Conservation (phyloP, 2,797 vertebrate species). For the Sarcoramphus papa region DNA sequence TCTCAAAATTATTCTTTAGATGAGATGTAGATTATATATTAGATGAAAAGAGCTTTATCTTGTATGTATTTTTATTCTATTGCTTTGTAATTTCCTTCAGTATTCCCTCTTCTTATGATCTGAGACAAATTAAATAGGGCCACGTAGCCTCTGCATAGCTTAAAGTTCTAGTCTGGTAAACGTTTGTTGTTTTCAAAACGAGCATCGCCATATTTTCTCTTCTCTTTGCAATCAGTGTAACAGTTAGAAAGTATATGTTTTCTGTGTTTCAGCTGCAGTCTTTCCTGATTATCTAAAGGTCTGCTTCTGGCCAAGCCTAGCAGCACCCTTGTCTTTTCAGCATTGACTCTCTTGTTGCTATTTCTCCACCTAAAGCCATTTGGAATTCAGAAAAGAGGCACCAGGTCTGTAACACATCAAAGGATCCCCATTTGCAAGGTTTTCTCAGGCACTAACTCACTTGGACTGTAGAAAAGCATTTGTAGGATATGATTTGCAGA, state of each 20-base stretch:
- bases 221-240: background rate
- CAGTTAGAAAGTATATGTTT: background rate
- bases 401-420: background rate
- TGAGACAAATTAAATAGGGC: slow-evolving; percentile 26
- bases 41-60: slow-evolving; percentile 40
- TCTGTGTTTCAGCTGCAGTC: background rate
- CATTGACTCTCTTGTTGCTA: background rate
- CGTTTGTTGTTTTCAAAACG: background rate
- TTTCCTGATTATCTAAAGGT: background rate
- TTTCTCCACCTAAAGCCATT: background rate
- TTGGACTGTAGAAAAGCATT: background rate
- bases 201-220: background rate
- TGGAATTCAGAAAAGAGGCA: background rate
- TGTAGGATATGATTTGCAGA: background rate
- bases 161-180: background rate
- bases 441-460: background rate
- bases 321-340: background rate
- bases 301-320: background rate
- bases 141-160: background rate
- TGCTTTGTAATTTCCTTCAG: slow-evolving; percentile 47
- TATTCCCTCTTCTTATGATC: background rate
- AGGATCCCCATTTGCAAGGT: background rate
- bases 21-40: slow-evolving; percentile 38
- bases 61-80: slow-evolving; percentile 19
- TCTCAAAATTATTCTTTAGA: slow-evolving; percentile 37